Base-by-base conservation (phyloP, 2,888 invertebrate species). In the Sycophila texana region DNA sequence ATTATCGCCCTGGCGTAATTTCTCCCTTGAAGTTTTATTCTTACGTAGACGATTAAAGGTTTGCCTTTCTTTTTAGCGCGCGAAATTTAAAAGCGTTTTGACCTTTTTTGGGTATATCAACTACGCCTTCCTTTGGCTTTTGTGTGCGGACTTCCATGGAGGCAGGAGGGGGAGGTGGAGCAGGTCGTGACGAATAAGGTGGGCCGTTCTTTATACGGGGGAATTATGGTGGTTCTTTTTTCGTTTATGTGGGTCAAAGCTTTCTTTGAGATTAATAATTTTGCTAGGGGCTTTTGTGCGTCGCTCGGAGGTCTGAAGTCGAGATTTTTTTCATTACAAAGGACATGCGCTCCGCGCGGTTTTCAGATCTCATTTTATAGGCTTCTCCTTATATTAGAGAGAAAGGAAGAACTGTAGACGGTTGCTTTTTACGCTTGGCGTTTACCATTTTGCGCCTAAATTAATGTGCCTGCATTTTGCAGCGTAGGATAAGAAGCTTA, bases 261-360 rank as follows among this genome's bases (percentile, higher is more conserved):
- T 66, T 66, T 49, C 61, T 26, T 22, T 51, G 26, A 72, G 71
- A 72, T 72, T 72, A 72, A 72, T 72, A 72, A 72, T 72, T 72
- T 72, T 72, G 51, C 39, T n/a, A 26, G 26, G 39, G 71, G 26
- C 71, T 61, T 26, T 72, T 61, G 49, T 60, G 12, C 14, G 14
- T 10, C 7, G 47, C 49, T 20, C 20, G 58, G 1, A 26, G 22
- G 10, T 20, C 47, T 47, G 7, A 39, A 39, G n/a, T n/a, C 26
- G 51, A 10, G 51, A 51, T 51, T 67, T 47, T 67, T 51, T 20
- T 57, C 7, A 57, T 18, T 51, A 67, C n/a, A 4, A 22, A 58
- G 58, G 20, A 22, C 4, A 20, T 16, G 22, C 4, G 49, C 49
- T 49, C 30, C 20, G 66, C 14, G 10, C 14, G 10, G 14, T 39